Evolutionary conservation across 2,797 vertebrate genomes (phyloP), one percentile per base, ranked within the genome.

Genomic region (Rhinatrema bivittatum): DNA sequence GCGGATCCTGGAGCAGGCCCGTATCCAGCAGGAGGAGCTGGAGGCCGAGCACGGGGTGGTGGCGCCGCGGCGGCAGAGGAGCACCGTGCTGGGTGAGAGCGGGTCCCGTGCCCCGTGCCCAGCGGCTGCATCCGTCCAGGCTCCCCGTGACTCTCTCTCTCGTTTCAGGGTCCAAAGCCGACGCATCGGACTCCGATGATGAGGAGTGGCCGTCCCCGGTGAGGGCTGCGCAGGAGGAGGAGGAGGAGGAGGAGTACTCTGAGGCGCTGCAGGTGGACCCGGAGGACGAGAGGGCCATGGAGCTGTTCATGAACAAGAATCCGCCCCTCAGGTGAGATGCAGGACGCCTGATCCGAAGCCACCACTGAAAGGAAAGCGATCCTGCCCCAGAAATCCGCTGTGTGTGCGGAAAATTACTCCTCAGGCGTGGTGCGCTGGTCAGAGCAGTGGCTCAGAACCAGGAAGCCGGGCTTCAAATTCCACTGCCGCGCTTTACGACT

Each of bases 261-360:
- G 70, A 73, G 0, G 87, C 90, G 36, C 76, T 91, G 15, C 29
- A 53, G 0, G 81, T 93, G 19, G 82, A 95, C 44, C 77, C 86
- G 0, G 90, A 94, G 12, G 95, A 98, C 16, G 95, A 98, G 58
- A 83, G 71, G 23, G 94, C 94, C 51, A 92, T 98, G 7, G 87
- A 97, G 65, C 82, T 90, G 84, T 98, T 98, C 76, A 98, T 98
- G 94, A 98, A 84, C 66, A 91, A 89, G 72, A 93, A 90, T 59
- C 90, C 94, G 7, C 95, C 94, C 7, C 37, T 90, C 61, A 90
- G 94, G 95, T 84, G 73, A 49, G 20, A 5, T 11, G 14, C 4
- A 13, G 9, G 28, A 7, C n/a, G n/a, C n/a, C n/a, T n/a, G n/a
- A n/a, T 6, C 20, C 4, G 16, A 36, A n/a, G 20, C 15, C 10